Base-by-base conservation (phyloP, 2,888 invertebrate species). In the Tetropium fuscum region DNA sequence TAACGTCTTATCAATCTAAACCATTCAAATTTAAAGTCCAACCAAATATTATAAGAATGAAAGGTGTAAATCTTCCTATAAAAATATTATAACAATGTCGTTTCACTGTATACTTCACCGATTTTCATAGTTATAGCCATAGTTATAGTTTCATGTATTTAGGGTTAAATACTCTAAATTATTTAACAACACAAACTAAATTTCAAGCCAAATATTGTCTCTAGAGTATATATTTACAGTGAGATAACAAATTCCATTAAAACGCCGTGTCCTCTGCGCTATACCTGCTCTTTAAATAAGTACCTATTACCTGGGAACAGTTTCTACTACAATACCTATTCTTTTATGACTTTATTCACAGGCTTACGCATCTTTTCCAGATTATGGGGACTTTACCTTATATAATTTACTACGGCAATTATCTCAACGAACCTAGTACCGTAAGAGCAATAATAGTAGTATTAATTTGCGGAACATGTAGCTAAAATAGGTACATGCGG, bases 251-350 rank as follows among this genome's bases (percentile, higher is more conserved):
- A 44, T 7, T 36, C 48, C 48, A 36, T 48, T 48, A 47, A 32
- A 20, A 47, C 22, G 13, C 7, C 47, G 36, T 48, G 32, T 13
- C n/a, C 11, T 20, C 5, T 11, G 13, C 1, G 16, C 15, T 3
- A 11, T n/a, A n/a, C n/a, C n/a, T n/a, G n/a, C n/a, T n/a, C 22
- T 48, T 40, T 34, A 15, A 51, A 51, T 40, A 51, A 51, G 40
- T 51, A n/a, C n/a, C n/a, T n/a, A 16, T 40, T 51, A 38, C 40
- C 18, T 51, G 51, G 38, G 51, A 51, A 51, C 22, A 15, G 16
- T 47, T 51, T 40, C 15, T 15, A 16, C 11, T 25, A 51, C 38
- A 40, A 51, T 27, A 10, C 38, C 38, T 11, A 40, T 51, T 51
- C 38, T 38, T 38, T 36, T n/a, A 38, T 10, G 20, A 36, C 13